Evolutionary conservation across 2,113 vertebrate genomes (phyloP).

Genomic region (Columbina picui): DNA sequence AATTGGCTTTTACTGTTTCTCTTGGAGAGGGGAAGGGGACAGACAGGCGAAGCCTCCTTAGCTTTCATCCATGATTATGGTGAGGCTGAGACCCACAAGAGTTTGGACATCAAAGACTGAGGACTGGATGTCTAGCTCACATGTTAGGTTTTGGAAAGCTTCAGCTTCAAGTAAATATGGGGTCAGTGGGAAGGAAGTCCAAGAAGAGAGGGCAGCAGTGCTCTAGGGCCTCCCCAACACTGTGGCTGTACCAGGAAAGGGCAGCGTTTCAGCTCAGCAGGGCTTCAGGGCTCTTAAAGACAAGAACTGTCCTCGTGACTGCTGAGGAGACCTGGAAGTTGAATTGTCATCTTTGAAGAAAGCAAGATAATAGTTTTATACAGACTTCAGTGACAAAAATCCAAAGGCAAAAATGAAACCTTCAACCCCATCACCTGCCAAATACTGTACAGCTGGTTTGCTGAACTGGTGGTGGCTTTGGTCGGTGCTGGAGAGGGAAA

Average conservation of each 20-base stretch:
- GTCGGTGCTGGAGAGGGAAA: neutral
- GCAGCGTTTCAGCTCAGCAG: neutral
- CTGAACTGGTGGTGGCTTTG: fast-evolving
- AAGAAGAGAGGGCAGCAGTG: neutral
- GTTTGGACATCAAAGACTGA: neutral
- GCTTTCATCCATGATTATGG: neutral
- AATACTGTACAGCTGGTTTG: neutral
- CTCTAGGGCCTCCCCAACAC: neutral
- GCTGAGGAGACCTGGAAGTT: neutral
- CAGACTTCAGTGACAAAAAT: neutral
- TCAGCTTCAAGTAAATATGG: neutral
- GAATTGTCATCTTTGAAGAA: neutral
- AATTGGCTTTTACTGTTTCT: neutral
- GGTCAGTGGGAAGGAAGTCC: neutral
- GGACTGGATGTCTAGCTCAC: neutral
- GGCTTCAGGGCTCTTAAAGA: neutral
- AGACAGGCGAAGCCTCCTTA: neutral
- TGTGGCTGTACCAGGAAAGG: neutral
- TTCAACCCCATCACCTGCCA: neutral
- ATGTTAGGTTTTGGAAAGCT: neutral
- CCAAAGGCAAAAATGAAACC: neutral
- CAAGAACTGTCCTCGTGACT: neutral
- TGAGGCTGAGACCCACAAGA: neutral
- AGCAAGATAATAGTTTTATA: neutral
- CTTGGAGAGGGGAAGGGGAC: too few relatives aligned